Conservation (phyloP, 2,797 vertebrate genomes). For the Typhlichthys subterraneus region DNA sequence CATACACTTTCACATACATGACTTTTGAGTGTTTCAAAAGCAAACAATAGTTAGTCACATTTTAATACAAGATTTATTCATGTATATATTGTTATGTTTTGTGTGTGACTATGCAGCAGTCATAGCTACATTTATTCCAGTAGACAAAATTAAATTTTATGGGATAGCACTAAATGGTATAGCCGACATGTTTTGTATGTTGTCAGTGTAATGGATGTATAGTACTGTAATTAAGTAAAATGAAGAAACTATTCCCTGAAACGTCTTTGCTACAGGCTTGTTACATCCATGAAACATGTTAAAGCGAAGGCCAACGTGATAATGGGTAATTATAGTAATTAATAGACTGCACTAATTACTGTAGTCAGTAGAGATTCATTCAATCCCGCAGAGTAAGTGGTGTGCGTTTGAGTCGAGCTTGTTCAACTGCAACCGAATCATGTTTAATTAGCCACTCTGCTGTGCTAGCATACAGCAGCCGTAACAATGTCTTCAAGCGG, state of each 20-base stretch:
- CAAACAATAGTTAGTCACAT: conserved; percentile 8
- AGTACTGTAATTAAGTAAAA: conserved; percentile 36
- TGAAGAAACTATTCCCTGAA: conserved; percentile 44
- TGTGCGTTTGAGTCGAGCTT: conserved; percentile 60
- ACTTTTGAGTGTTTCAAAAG: conserved; percentile 9
- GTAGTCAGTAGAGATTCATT: conserved; percentile 66
- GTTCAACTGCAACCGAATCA: conserved; percentile 62
- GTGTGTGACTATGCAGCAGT: too few species aligned
- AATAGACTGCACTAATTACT: conserved; percentile 79
- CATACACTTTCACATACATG: conserved; percentile 22
- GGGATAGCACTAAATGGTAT: too few species aligned
- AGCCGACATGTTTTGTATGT: neutral
- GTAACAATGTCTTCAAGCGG: conserved; percentile 32
- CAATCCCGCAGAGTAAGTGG: conserved; percentile 55
- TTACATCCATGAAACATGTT: conserved; percentile 68
- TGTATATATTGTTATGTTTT: neutral
- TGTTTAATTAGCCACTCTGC: conserved; percentile 63
- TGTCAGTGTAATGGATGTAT: too few species aligned
- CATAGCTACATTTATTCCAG: too few species aligned
- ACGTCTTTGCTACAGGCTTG: conserved; percentile 49
- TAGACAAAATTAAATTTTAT: too few species aligned
- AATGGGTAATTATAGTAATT: conserved; percentile 74
- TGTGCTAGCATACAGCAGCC: conserved; percentile 32
- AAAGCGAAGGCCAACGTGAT: conserved; percentile 67
- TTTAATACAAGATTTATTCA: neutral